phyloP scores from a whole-genome alignment of 1,140 invertebrate genomes.

The Papilio dardanus region DNA sequence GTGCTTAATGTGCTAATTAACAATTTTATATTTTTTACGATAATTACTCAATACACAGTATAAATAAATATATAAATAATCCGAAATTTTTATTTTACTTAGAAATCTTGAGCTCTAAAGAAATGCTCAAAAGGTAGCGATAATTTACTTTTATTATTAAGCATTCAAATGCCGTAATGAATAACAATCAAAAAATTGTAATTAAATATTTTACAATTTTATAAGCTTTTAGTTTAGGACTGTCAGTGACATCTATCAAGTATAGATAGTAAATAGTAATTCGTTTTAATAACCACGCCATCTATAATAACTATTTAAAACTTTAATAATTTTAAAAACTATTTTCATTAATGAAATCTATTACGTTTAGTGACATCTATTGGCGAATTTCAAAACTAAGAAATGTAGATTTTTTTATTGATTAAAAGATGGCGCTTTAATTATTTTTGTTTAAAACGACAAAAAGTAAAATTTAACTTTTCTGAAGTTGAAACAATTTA shows the following conservation, averaged over 20 bases:
- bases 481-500: no score
- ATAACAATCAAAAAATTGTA: no score
- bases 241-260: not conserved
- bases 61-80: no score
- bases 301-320: not conserved
- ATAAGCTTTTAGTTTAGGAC: not conserved
- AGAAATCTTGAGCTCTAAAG: no score
- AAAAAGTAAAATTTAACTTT: not conserved
- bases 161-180: not conserved
- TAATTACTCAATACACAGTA: not conserved
- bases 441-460: not conserved
- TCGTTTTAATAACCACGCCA: not conserved
- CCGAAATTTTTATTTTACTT: not conserved
- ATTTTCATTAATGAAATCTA: no score
- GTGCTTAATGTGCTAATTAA: not conserved
- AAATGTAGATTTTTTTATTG: not conserved
- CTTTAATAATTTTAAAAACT: not conserved
- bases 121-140: not conserved
- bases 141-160: not conserved
- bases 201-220: no score
- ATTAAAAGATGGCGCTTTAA: slow-evolving; percentile 36
- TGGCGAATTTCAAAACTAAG: not conserved
- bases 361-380: not conserved
- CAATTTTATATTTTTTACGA: not conserved
- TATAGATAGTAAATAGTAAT: not conserved